Percentiles rank a stretch among this genome's conserved stretches.
Conservation (phyloP, 1,140 invertebrate species). For the Pomacea maculata region DNA sequence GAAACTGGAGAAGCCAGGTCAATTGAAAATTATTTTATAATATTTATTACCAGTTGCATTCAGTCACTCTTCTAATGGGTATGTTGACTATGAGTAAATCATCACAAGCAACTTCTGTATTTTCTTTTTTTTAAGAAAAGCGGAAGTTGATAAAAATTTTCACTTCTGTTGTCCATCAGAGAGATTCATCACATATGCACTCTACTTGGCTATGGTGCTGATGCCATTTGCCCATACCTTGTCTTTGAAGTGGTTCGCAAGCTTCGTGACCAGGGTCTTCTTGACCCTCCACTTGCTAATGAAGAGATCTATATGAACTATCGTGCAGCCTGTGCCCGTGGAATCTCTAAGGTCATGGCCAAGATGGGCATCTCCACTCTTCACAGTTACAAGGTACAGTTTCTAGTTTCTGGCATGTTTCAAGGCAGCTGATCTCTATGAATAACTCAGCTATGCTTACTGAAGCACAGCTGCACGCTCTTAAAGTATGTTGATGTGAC, state of each 20-base stretch:
- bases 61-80: too few relatives aligned
- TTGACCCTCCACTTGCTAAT: slow-evolving; percentile 81
- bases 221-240: slow-evolving; percentile 96
- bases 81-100: neutral
- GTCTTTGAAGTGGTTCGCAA: slow-evolving; percentile 91
- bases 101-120: neutral
- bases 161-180: slow-evolving; percentile 52
- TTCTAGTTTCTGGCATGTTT: too few relatives aligned
- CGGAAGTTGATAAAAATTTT: neutral
- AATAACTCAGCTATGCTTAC: neutral
- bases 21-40: neutral
- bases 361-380: slow-evolving; percentile 99
- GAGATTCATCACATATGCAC: slow-evolving; percentile 98
- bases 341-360: slow-evolving; percentile 85
- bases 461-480: neutral
- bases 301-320: slow-evolving; percentile 85
- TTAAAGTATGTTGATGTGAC: neutral
- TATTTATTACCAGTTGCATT: too few relatives aligned
- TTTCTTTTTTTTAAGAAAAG: neutral
- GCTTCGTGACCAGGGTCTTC: slow-evolving; percentile 82
- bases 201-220: slow-evolving; percentile 94
- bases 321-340: slow-evolving; percentile 66
- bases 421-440: too few relatives aligned
- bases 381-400: slow-evolving; percentile 90
- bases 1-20: slow-evolving; percentile 92